Evolutionary conservation across 2,888 invertebrate genomes (phyloP).

Genomic region (Conops quadrifasciatus): DNA sequence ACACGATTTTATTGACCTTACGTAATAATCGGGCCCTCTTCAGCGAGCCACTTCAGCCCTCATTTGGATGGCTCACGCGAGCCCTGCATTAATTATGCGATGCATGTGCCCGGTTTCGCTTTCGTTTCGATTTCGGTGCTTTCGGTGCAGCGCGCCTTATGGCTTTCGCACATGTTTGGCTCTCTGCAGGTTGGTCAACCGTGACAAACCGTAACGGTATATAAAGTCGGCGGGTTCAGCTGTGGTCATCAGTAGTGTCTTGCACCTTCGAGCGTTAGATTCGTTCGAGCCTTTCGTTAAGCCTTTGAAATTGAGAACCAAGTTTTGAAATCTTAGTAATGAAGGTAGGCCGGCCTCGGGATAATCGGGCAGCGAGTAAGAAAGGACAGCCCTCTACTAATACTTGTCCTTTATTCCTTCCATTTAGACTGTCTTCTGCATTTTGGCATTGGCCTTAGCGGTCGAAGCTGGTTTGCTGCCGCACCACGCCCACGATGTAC

Average conservation of each 20-base stretch:
- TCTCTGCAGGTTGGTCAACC: slow-evolving; percentile 49
- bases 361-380: slow-evolving; percentile 27
- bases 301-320: slow-evolving; percentile 56
- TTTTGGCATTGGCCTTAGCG: slow-evolving; percentile 55
- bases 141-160: neutral
- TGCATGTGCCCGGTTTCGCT: slow-evolving; percentile 43
- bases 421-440: slow-evolving; percentile 56
- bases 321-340: slow-evolving; percentile 60
- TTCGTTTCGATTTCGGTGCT: slow-evolving; percentile 47
- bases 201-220: slow-evolving; percentile 48
- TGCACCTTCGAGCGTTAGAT: slow-evolving; percentile 51
- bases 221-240: slow-evolving; percentile 52
- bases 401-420: neutral
- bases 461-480: slow-evolving; percentile 58
- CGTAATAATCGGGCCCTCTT: slow-evolving; percentile 43
- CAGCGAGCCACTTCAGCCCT: slow-evolving; percentile 42
- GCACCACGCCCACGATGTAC: slow-evolving; percentile 55
- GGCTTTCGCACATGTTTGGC: slow-evolving; percentile 30
- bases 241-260: slow-evolving; percentile 56
- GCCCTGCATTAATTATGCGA: slow-evolving; percentile 43
- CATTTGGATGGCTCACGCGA: slow-evolving; percentile 12
- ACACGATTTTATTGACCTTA: slow-evolving; percentile 28
- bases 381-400: neutral
- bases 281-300: slow-evolving; percentile 48
- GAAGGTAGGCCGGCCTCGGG: slow-evolving; percentile 58